Conservation (phyloP, 2,113 vertebrate species). For the Hassar affinis region DNA sequence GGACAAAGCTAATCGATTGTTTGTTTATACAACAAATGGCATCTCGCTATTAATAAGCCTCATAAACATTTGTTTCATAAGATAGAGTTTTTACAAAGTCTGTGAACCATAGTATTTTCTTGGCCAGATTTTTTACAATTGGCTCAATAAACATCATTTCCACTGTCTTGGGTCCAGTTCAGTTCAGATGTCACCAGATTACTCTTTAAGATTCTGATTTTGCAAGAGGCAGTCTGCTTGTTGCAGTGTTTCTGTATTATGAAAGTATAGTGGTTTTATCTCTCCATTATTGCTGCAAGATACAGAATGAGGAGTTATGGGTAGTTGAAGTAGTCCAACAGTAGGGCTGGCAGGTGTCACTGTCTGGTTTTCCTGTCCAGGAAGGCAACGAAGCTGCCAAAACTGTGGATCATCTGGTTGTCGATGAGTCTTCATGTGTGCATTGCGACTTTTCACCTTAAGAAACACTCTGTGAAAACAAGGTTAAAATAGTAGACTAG, state of each 20-base stretch:
- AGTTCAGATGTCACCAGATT: neutral
- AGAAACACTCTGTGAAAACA: constrained; percentile 78
- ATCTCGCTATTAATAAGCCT: neutral
- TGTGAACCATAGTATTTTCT: neutral
- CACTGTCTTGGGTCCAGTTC: neutral
- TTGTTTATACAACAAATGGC: neutral
- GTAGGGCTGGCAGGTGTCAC: constrained; percentile 29
- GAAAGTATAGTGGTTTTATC: constrained; percentile 6
- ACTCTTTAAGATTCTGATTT: constrained; percentile 14
- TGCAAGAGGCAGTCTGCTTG: constrained; percentile 5
- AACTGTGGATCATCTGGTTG: constrained; percentile 79
- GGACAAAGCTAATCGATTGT: neutral
- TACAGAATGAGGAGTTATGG: constrained; percentile 22
- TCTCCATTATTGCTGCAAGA: neutral
- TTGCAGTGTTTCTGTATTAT: constrained; percentile 4
- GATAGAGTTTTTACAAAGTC: neutral
- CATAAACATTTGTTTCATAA: neutral
- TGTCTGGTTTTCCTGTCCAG: constrained; percentile 33
- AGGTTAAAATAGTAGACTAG: neutral
- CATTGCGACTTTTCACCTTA: constrained; percentile 89
- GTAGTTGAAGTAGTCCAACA: constrained; percentile 20
- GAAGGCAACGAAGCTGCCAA: constrained; percentile 31
- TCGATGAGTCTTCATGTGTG: constrained; percentile 88
- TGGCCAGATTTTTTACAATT: neutral
- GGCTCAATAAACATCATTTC: neutral